Evolutionary conservation across 2,888 invertebrate genomes (phyloP), one percentile per base, ranked within the genome.

Genomic region (Allolobophora icterica): DNA sequence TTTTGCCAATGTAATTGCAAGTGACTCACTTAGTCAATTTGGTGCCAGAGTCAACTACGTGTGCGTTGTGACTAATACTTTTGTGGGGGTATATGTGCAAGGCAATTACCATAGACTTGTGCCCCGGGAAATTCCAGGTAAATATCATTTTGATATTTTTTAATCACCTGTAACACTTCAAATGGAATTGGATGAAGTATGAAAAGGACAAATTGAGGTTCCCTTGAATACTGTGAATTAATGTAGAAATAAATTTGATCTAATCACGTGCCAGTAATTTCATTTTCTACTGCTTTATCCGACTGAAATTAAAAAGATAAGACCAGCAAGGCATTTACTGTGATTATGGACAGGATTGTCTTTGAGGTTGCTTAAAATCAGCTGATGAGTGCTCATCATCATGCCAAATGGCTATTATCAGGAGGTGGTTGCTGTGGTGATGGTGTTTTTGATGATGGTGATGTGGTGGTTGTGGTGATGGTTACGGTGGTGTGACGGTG

Each of bases 31-130:
- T 6, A 45, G 38, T 33, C 40, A 84, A 5, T 19, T 87, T 87
- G 87, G 87, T 8, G 87, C 35, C 13, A 87, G 0, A n/a, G n/a
- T 35, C 21, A 90, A 84, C n/a, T 89, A 89, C 45, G 13, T 90
- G 35, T 91, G 91, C 52, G 90, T 91, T 24, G 34, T 90, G 33
- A 83, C 90, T 84, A 91, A 91, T 52, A 21, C 58, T 19, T 33
- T n/a, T 1, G 33, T 91, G 33, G 91, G 91, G 34, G 40, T 90
- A 34, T 84, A 91, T 24, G 84, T 90, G 5, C 84, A 84, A 19
- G 91, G 90, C 40, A 40, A 90, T 71, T 87, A 90, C 52, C 83
- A 90, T 35, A 84, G 87, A 19, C n/a, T 91, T 38, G 35, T 38
- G 24, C 91, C 91, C 8, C 21, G 24, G 84, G 35, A 11, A 30